These are phyloP conservation scores for Maconellicoccus hirsutus DNA, from an alignment of 1,140 invertebrate species.

Conservation along the genomic window DNA sequence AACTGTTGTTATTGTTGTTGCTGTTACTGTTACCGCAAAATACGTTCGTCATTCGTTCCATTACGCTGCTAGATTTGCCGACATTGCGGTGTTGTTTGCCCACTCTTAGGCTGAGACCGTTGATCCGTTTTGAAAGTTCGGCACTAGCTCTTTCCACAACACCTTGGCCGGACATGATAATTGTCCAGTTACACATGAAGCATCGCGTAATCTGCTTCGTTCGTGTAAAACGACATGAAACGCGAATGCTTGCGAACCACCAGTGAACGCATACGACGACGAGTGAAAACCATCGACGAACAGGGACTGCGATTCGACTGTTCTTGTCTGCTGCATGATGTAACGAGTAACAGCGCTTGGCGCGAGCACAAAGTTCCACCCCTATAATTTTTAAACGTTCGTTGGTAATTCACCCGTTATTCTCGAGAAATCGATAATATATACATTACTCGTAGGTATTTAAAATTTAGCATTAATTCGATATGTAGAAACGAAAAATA, in stretches of 20 bases:
- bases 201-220: neutral
- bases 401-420: conserved; percentile 15
- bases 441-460: conserved; percentile 10
- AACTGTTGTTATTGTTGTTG: conserved; percentile 23
- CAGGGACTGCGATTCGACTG: conserved; percentile 13
- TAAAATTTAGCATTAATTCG: neutral
- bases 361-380: conserved; percentile 17
- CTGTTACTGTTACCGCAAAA: conserved; percentile 49
- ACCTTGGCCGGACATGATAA: conserved; percentile 54
- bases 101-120: conserved; percentile 61
- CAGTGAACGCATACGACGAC: neutral
- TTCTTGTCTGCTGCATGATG: conserved; percentile 17
- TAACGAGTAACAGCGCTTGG: neutral
- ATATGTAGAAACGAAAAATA: neutral
- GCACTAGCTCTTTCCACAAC: conserved; percentile 78
- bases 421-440: conserved; percentile 3
- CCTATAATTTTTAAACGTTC: conserved; percentile 1
- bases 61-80: conserved; percentile 45
- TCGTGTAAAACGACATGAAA: neutral
- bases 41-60: conserved; percentile 72
- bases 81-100: conserved; percentile 41
- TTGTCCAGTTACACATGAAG: conserved; percentile 16
- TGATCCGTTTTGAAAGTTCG: conserved; percentile 74
- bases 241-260: neutral
- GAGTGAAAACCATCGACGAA: conserved; percentile 4